Percentiles rank a stretch among this genome's conserved stretches.
Conservation (phyloP, 2,797 vertebrate genomes). For the Pogonophryne albipinna region DNA sequence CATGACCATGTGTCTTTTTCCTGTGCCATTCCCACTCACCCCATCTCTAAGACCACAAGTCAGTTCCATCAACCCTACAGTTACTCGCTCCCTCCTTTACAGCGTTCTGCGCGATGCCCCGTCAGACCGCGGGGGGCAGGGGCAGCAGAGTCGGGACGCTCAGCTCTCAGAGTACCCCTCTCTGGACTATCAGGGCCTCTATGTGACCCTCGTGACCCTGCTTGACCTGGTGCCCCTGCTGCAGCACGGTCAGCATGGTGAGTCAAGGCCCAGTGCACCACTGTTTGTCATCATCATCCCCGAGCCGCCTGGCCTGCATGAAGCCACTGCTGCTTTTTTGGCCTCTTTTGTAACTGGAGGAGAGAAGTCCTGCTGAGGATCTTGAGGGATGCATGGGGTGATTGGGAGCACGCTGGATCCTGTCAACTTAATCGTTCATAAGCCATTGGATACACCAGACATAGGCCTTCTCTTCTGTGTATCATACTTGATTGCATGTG, state of each 20-base stretch:
- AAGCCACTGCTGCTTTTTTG: constrained; percentile 83
- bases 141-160: constrained; percentile 99
- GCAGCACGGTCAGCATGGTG: constrained; percentile 99
- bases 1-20: constrained; percentile 99
- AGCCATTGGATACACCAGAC: constrained; percentile 79
- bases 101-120: constrained; percentile 99
- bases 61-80: constrained; percentile 99
- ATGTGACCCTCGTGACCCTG: constrained; percentile 99
- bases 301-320: constrained; percentile 82
- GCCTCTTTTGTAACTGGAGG: constrained; percentile 79
- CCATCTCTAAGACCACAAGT: constrained; percentile 99
- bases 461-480: constrained; percentile 78
- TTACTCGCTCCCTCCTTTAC: constrained; percentile 99
- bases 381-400: constrained; percentile 85
- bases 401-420: constrained; percentile 84
- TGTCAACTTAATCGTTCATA: constrained; percentile 81
- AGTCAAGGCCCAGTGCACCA: constrained; percentile 88
- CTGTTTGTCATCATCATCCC: constrained; percentile 84
- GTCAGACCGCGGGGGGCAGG: constrained; percentile 95
- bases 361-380: constrained; percentile 82
- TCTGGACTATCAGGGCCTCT: constrained; percentile 99
- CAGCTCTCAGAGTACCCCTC: constrained; percentile 99
- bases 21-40: constrained; percentile 99
- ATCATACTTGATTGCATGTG: constrained; percentile 81
- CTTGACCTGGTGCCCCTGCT: constrained; percentile 99